phyloP scores from a whole-genome alignment of 2,113 vertebrate genomes.

The Plecturocebus donacophilus region DNA sequence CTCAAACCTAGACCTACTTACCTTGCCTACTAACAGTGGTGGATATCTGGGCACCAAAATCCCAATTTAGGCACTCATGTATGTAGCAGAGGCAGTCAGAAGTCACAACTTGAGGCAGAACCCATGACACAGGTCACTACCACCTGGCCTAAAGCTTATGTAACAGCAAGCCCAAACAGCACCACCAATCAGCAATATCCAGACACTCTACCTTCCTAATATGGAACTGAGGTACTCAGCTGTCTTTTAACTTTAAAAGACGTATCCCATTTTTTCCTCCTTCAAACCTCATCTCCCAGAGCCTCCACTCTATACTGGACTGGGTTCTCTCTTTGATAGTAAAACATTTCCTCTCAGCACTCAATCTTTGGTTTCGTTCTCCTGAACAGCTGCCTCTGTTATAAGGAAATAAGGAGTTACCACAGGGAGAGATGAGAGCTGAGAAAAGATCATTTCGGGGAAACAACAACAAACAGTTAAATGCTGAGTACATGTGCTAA shows the following conservation, averaged over 20 bases:
- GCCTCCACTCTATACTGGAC: not conserved
- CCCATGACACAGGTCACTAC: not conserved
- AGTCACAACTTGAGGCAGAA: not conserved
- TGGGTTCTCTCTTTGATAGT: not conserved
- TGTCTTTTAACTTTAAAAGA: not conserved
- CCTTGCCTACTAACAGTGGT: not conserved
- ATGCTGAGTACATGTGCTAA: not conserved
- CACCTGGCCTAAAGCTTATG: not conserved
- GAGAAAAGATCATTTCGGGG: not conserved
- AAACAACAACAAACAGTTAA: not conserved
- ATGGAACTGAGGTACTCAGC: not conserved
- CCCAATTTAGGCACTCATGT: not conserved
- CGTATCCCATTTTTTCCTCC: not conserved
- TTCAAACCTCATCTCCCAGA: not conserved
- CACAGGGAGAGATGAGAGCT: not conserved
- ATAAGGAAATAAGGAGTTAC: conserved; percentile 11
- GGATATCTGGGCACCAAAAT: not conserved
- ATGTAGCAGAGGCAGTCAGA: not conserved
- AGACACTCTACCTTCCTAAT: not conserved
- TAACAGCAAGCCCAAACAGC: not conserved
- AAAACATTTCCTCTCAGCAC: not conserved
- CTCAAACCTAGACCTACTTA: not conserved
- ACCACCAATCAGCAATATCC: not conserved
- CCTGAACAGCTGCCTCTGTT: not conserved
- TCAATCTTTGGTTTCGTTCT: not conserved